A percentile compares a stretch with the other conserved stretches of the same genome.
Conservation (phyloP, 2,888 invertebrate genomes). For the Drosophila suboccidentalis region DNA sequence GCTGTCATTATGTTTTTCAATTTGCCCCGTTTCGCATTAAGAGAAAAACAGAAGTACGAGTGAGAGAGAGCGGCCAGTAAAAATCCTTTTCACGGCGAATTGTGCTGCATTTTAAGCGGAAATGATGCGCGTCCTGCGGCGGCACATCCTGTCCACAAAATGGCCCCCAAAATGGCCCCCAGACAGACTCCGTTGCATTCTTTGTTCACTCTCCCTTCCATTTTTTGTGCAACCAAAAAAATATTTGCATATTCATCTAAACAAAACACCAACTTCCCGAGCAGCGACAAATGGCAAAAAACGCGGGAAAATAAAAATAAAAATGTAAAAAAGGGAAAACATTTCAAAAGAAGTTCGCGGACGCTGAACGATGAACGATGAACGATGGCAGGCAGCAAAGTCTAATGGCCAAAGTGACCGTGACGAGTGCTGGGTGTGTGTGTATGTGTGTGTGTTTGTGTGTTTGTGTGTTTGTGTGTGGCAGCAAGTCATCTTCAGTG, state of each 20-base stretch:
- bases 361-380: conserved; percentile 35
- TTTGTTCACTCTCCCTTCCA: neutral
- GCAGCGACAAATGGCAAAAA: conserved; percentile 47
- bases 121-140: conserved; percentile 81
- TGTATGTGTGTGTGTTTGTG: conserved; percentile 11
- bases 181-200: conserved; percentile 20
- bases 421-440: conserved; percentile 27
- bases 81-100: conserved; percentile 77
- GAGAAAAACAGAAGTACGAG: neutral
- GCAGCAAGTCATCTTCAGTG: conserved; percentile 64
- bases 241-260: conserved; percentile 84
- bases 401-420: conserved; percentile 70
- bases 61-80: conserved; percentile 27
- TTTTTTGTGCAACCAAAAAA: conserved; percentile 63
- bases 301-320: conserved; percentile 29
- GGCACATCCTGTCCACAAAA: conserved; percentile 77
- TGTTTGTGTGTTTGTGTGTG: conserved; percentile 33
- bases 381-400: conserved; percentile 39
- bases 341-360: conserved; percentile 63
- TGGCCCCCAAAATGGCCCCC: conserved; percentile 61
- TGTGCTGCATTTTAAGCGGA: conserved; percentile 80
- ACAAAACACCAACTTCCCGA: conserved; percentile 81
- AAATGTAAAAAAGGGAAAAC: conserved; percentile 38
- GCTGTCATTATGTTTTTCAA: conserved; percentile 71
- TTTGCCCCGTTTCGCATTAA: conserved; percentile 51